Evolutionary conservation across 2,888 invertebrate genomes (phyloP).

Genomic region (Vannuccia rotundouncinata): DNA sequence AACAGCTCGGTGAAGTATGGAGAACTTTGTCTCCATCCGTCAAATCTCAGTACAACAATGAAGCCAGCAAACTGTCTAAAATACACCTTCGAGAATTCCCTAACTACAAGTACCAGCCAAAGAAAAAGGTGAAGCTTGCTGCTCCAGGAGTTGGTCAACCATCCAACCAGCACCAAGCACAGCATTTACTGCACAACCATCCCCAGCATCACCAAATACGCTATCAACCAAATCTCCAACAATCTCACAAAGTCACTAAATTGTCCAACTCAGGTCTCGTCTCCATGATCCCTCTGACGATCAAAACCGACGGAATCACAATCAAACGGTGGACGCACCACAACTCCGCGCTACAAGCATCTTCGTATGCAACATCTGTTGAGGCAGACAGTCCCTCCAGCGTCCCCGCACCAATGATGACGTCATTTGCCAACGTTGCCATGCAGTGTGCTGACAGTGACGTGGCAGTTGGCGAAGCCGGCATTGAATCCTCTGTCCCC

Average conservation of each 20-base stretch:
- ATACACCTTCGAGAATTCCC: slow-evolving; percentile 37
- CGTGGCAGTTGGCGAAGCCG: neutral
- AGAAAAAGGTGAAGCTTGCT: slow-evolving; percentile 17
- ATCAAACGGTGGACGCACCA: neutral
- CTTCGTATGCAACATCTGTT: neutral
- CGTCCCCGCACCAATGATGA: neutral
- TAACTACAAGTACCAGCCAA: slow-evolving; percentile 38
- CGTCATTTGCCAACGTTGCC: neutral
- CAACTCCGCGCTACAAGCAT: neutral
- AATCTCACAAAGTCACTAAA: neutral
- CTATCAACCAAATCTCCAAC: neutral
- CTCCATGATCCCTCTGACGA: neutral
- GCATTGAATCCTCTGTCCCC: neutral
- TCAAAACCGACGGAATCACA: neutral
- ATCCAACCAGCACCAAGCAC: neutral
- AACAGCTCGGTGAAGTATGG: slow-evolving; percentile 37
- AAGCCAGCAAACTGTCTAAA: slow-evolving; percentile 30
- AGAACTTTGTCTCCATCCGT: neutral
- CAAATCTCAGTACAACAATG: slow-evolving; percentile 36
- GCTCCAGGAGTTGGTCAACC: neutral
- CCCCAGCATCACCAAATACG: neutral
- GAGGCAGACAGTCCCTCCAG: neutral
- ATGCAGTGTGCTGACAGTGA: neutral
- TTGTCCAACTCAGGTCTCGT: neutral
- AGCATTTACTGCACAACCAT: neutral